Evolutionary conservation across 2,888 invertebrate genomes (phyloP), one percentile per base, ranked within the genome.

Genomic region (Agonopterix arenella): DNA sequence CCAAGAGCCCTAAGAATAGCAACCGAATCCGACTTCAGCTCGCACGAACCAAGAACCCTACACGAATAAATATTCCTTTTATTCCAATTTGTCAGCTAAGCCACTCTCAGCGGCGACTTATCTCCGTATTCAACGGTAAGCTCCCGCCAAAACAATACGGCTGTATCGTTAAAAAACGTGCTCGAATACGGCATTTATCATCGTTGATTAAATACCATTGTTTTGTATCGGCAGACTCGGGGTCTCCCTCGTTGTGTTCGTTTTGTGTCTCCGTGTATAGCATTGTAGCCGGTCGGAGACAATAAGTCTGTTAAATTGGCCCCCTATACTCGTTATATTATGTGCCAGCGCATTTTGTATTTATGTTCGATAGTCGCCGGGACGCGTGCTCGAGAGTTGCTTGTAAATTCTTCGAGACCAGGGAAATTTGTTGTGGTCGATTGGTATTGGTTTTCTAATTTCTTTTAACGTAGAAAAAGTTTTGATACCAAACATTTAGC

Each of bases 171-270:
- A 86, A 88, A 89, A 88, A 89, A 88, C 85, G 85, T 84, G 83
- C 76, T 75, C 84, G 85, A 81, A 86, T 82, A 81, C 88, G 76
- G 83, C 89, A 89, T 89, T 86, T 89, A 88, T 89, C 89, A 89
- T 88, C 85, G 81, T 82, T 88, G 89, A 88, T 89, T 89, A 89
- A 89, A 89, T 89, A 86, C 86, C 88, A 86, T 88, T 88, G 89
- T 88, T 86, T 89, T 85, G 86, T 86, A 84, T 83, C 82, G 82
- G 80, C 76, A 80, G 80, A 74, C 78, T 73, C 73, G 76, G 81
- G 76, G 81, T 79, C 80, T 73, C 83, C 80, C 60, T 80, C 78
- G 66, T 43, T 43, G n/a, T 82, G 73, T 65, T 85, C 76, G 70
- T 86, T 86, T 88, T 88, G 78, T 76, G 68, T 75, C 75, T 11